phyloP scores from a whole-genome alignment of 2,888 invertebrate genomes.

The Coleophora deauratella region DNA sequence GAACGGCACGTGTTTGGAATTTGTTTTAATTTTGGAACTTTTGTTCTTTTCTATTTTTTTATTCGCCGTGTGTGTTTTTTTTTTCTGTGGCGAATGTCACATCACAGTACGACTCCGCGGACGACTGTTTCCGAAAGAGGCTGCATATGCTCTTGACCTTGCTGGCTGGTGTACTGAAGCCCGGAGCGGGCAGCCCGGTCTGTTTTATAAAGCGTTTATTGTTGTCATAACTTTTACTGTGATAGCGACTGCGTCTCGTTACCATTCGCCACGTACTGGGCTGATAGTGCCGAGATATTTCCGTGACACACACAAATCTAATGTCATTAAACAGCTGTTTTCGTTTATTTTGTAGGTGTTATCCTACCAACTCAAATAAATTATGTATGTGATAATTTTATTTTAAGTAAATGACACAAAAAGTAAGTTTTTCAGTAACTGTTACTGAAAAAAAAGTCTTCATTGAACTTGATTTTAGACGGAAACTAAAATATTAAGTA shows the following conservation, averaged over 20 bases:
- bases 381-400: too few species aligned
- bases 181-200: slow-evolving; percentile 50
- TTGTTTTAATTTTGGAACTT: slow-evolving; percentile 17
- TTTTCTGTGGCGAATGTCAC: slow-evolving; percentile 41
- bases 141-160: slow-evolving; percentile 61
- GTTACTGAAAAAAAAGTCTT: too few species aligned
- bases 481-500: too few species aligned
- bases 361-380: too few species aligned
- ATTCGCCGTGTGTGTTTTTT: slow-evolving; percentile 17
- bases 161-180: slow-evolving; percentile 55
- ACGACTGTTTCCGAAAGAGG: slow-evolving; percentile 58
- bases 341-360: too few species aligned
- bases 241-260: slow-evolving; percentile 11
- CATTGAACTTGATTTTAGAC: too few species aligned
- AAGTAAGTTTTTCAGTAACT: too few species aligned
- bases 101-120: slow-evolving; percentile 40
- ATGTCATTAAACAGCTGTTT: too few species aligned
- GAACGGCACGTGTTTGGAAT: slow-evolving; percentile 22
- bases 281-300: neutral
- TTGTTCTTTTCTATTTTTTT: slow-evolving; percentile 12
- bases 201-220: slow-evolving; percentile 68
- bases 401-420: too few species aligned
- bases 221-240: slow-evolving; percentile 66
- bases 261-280: neutral
- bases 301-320: too few species aligned